Evolutionary conservation across 1,140 invertebrate genomes (phyloP).

Genomic region (Halesus radiatus): DNA sequence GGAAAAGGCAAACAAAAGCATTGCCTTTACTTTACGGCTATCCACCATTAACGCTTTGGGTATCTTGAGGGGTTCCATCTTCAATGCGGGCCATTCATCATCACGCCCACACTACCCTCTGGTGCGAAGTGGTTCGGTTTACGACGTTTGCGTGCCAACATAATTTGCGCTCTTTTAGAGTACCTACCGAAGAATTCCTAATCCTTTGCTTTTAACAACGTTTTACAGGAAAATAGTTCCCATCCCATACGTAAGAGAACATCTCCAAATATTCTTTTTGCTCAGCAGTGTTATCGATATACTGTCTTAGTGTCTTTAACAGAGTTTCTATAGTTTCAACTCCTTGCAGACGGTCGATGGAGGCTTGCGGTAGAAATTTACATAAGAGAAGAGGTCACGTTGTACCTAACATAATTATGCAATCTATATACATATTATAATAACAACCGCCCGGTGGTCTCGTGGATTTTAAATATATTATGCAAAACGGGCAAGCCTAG

Average conservation of each 20-base stretch:
- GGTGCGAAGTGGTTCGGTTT: background rate
- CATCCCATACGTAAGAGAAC: background rate
- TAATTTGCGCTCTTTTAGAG: background rate
- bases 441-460: background rate
- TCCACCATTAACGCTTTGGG: background rate
- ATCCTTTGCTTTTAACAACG: background rate
- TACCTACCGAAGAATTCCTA: background rate
- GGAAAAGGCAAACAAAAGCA: too few relatives aligned
- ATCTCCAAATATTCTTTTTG: background rate
- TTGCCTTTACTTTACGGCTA: background rate
- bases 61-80: background rate
- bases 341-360: background rate
- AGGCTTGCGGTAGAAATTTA: background rate
- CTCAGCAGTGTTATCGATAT: too few relatives aligned
- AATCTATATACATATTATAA: background rate
- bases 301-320: too few relatives aligned
- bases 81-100: background rate
- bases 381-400: background rate
- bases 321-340: background rate
- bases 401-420: background rate
- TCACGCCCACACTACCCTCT: conserved; percentile 13
- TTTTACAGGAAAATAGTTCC: background rate
- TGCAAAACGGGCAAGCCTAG: background rate
- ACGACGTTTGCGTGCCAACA: background rate
- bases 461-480: background rate